Conservation (phyloP, 2,797 vertebrate genomes). For the Falco rusticolus region DNA sequence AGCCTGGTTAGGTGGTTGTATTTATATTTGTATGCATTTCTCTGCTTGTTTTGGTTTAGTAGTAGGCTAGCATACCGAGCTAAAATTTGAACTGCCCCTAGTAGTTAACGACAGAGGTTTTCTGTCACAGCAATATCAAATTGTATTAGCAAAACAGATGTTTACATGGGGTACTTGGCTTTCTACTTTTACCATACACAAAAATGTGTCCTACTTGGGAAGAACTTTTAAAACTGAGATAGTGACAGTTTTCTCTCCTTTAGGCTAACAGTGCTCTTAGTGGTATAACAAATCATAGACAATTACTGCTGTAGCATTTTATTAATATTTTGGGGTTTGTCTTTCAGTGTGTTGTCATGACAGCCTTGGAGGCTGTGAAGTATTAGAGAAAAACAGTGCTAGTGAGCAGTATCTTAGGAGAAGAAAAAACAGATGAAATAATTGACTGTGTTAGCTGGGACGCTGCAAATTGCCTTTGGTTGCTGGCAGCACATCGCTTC, state of each 20-base stretch:
- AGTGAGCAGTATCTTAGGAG: neutral
- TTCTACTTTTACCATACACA: neutral
- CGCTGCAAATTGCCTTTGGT: conserved; percentile 19
- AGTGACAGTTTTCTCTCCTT: neutral
- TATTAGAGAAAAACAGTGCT: neutral
- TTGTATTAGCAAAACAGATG: neutral
- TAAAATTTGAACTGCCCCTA: neutral
- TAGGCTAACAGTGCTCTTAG: neutral
- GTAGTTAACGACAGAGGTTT: neutral
- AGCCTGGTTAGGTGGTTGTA: neutral
- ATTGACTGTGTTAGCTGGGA: conserved; percentile 21
- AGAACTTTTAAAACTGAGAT: neutral
- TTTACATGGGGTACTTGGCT: neutral
- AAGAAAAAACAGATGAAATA: conserved; percentile 19
- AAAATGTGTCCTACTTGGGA: neutral
- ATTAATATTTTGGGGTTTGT: neutral
- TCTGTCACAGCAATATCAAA: neutral
- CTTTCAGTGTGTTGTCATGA: neutral
- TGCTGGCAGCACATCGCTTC: conserved; percentile 49
- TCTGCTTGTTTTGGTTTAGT: neutral
- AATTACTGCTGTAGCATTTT: neutral
- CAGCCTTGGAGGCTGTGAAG: neutral
- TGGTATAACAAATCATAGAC: neutral
- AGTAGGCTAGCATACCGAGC: neutral
- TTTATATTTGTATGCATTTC: neutral